These are phyloP conservation scores for Ophraella communa DNA, from an alignment of 2,888 invertebrate genomes.

Conservation along the genomic window DNA sequence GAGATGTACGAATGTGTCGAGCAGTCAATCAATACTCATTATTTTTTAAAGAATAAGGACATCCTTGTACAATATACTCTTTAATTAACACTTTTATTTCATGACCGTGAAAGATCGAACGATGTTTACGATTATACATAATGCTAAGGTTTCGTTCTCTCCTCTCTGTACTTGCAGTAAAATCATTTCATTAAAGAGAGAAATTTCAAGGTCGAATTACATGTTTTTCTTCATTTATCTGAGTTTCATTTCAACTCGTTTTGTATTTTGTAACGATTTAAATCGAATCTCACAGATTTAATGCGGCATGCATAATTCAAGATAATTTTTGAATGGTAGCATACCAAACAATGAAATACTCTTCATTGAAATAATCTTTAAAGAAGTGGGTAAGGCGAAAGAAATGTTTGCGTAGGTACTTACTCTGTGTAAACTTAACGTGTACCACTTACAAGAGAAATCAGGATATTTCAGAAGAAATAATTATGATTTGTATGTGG, in stretches of 20 bases:
- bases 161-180: no score
- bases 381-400: slow-evolving; percentile 3
- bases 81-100: no score
- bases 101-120: no score
- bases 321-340: not conserved
- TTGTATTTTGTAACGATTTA: not conserved
- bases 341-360: not conserved
- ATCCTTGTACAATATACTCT: no score
- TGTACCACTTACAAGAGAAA: not conserved
- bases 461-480: not conserved
- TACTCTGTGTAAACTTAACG: not conserved
- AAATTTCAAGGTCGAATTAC: not conserved
- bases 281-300: not conserved
- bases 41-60: no score
- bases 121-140: no score
- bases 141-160: no score
- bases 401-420: not conserved
- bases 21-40: no score
- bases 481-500: not conserved
- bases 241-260: not conserved
- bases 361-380: slow-evolving; percentile 2
- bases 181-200: no score
- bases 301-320: not conserved
- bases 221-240: not conserved
- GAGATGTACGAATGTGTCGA: no score